Evolutionary conservation across 2,113 vertebrate genomes (phyloP).

Genomic region (Crotalus horridus): DNA sequence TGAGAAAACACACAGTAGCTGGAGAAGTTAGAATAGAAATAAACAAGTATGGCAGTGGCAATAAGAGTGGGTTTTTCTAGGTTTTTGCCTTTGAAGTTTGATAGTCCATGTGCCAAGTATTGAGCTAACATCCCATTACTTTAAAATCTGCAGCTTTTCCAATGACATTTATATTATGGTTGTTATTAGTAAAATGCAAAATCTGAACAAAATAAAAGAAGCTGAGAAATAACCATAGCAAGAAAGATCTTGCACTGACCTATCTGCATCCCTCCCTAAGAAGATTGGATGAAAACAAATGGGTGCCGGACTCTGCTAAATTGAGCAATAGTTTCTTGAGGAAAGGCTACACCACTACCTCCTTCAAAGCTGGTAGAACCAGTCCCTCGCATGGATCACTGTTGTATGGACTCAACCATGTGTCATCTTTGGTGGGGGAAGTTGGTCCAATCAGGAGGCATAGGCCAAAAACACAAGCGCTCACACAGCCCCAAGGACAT

Average conservation of each 20-base stretch:
- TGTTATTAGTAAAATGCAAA: not conserved
- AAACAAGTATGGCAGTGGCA: not conserved
- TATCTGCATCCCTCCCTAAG: not conserved
- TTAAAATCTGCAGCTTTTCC: not conserved
- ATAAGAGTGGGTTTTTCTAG: not conserved
- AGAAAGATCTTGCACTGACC: not conserved
- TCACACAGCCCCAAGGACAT: not conserved
- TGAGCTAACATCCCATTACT: not conserved
- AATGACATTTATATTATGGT: not conserved
- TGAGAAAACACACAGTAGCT: not conserved
- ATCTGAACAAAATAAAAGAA: not conserved
- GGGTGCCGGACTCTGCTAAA: not conserved
- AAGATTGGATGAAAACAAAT: not conserved
- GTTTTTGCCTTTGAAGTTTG: not conserved
- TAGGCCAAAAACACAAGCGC: not conserved
- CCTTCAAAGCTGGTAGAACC: not conserved
- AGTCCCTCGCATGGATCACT: not conserved
- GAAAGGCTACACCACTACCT: not conserved
- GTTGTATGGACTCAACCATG: not conserved
- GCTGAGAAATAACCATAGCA: not conserved
- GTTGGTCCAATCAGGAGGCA: not conserved
- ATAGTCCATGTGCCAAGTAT: not conserved
- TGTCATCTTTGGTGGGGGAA: not conserved
- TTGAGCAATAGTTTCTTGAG: not conserved
- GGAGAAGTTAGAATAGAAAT: not conserved